Evolutionary conservation across 2,113 vertebrate species (phyloP), one percentile per base, ranked within the genome.

Genomic region (Bos javanicus): DNA sequence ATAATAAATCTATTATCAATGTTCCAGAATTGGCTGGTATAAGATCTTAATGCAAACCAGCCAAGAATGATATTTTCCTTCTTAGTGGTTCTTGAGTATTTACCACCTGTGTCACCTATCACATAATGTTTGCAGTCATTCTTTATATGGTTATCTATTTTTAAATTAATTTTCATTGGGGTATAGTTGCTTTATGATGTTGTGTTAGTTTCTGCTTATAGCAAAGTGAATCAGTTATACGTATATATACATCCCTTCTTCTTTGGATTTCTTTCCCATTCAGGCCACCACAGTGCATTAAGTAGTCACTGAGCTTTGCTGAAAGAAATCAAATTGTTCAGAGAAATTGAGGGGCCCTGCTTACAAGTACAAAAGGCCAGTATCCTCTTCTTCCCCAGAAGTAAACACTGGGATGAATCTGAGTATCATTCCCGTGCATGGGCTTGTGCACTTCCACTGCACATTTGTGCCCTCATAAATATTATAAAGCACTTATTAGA

Each of bases 61-160:
- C n/a, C 62, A 92, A 92, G 15, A 96, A 81, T 87, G 54, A 33
- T 36, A 91, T 90, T 96, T 97, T 97, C 64, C 80, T 95, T 95
- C 43, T 85, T 87, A 39, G 67, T 52, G 14, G 80, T 92, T 97
- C 84, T 85, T 28, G 23, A 87, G 39, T 83, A 62, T 19, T 50
- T 83, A 76, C 56, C 3, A 84, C 56, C 30, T 50, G 5, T 19
- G 82, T 97, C 57, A 97, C 52, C 95, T 95, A 85, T 60, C 91
- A 92, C 11, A 48, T 36, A 78, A 52, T 91, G 21, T 91, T 96
- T 82, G 13, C 4, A n/a, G 15, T 21, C 33, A 91, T 97, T 95
- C 39, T 93, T 96, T 93, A 91, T 78, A 94, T 30, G 93, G 43
- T 46, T 94, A 67, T 93, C 86, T 93, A 39, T 7, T 96, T 96